Evolutionary conservation across 1,140 invertebrate species (phyloP), one percentile per base, ranked within the genome.

Genomic region (Papilio aristodemus): DNA sequence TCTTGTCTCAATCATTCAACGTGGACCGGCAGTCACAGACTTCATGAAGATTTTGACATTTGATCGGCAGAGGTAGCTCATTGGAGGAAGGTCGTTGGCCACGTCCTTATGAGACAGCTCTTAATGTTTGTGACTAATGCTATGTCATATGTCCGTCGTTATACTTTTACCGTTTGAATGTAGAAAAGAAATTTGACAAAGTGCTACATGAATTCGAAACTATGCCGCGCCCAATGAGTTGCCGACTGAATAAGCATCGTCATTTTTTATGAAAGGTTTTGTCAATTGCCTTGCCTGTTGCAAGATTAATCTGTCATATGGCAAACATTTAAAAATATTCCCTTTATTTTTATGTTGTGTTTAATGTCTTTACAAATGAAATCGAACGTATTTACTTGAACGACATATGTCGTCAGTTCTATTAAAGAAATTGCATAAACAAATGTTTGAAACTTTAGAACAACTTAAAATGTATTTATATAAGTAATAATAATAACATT

Each of bases 181-280:
- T 22, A 50, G 27, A 32, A 25, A 50, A 22, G 43, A 50, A 50
- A 50, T 50, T 50, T 50, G 46, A 17, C 46, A 50, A 50, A 50
- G 17, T 22, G 19, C 17, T 22, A 50, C n/a, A n/a, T 19, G 46
- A 50, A 50, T 50, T 50, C 46, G 10, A 8, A 10, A 25, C 27
- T 19, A 50, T 50, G 46, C 22, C 46, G 17, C 22, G 10, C 11
- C 46, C 19, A 50, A 46, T 19, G 17, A 50, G 8, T 50, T 50
- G 19, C 10, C 19, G 19, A 22, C 19, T 50, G 9, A 50, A 50
- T 50, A 22, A 22, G 9, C 17, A 10, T 11, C 8, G 17, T 22
- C 2, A 22, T 22, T 11, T 50, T 32, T 50, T 50, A 10, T 17
- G 46, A 14, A 50, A 50, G 8, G 17, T 7, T 8, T 50, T 22